Base-by-base conservation (phyloP, 2,113 vertebrate genomes). In the Dicentrarchus labrax region DNA sequence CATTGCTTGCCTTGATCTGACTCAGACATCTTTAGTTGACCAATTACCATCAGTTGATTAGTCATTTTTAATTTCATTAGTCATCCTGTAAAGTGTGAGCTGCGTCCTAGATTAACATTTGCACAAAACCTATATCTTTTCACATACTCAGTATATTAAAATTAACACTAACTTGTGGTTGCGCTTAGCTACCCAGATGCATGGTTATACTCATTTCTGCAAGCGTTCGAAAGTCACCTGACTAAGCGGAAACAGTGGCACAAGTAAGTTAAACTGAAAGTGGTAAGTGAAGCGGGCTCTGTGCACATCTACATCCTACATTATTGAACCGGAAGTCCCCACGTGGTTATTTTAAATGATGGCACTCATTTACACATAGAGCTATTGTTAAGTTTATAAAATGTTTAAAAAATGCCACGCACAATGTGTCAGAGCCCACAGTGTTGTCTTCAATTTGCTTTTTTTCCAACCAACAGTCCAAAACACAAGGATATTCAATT, bases 201-300 rank as follows among this genome's bases (percentile, higher is more conserved):
- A 30, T 45, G 3, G 21, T 24, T 24, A 24, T 5, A 24, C n/a
- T n/a, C 0, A 41, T 70, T n/a, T 69, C 24, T 39, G 3, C 30
- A 21, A n/a, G 30, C 17, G 8, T 21, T 38, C 6, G 1, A 51
- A 50, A 69, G 24, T 24, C 9, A 68, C 45, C 24, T 0, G 0
- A 54, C 30, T 30, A 30, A 30, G 30, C 30, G 30, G 30, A 67
- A 61, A 60, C 47, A 6, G 48, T 0, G 6, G 39, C n/a, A 56
- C 6, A 38, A 39, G 30, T 16, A 43, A 54, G 22, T 72, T 6
- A 74, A 60, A 72, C 36, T 10, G 22, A 76, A 76, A 62, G 56
- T 51, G 53, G 24, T 1, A 48, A 0, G 10, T 3, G 2, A 24
- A 43, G 19, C 5, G 1, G 4, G 16, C 22, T 16, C 24, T 5